Conservation (phyloP, 2,797 vertebrate species). For the Myotis findleyi region DNA sequence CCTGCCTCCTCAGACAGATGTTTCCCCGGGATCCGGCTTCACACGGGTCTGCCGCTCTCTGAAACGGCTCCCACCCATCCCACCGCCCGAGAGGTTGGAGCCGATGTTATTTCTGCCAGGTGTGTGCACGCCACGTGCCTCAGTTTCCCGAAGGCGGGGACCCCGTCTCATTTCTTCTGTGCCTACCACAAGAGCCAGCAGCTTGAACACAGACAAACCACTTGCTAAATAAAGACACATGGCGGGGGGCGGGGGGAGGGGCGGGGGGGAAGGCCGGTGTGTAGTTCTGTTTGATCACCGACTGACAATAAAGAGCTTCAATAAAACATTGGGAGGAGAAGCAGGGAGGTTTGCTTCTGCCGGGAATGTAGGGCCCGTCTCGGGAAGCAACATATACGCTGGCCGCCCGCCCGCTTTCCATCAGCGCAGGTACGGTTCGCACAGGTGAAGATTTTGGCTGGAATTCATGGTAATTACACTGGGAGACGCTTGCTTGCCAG, state of each 20-base stretch:
- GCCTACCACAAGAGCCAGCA: neutral
- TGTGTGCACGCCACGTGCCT: neutral
- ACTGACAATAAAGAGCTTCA: neutral
- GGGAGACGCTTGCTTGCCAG: conserved; percentile 50
- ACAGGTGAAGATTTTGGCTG: neutral
- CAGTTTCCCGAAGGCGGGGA: neutral
- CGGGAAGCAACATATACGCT: neutral
- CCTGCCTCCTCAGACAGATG: neutral
- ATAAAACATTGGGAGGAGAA: too few relatives aligned
- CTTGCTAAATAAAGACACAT: neutral
- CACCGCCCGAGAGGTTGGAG: neutral
- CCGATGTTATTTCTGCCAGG: neutral
- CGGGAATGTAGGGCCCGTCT: neutral
- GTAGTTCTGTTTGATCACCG: neutral
- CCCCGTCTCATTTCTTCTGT: neutral
- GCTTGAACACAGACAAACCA: neutral
- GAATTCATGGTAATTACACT: conserved; percentile 54
- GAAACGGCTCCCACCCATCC: neutral
- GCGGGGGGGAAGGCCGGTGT: accelerated
- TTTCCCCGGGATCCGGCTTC: neutral
- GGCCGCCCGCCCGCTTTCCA: neutral
- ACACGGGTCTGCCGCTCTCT: neutral
- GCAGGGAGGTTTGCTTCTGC: too few relatives aligned
- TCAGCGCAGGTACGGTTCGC: neutral
- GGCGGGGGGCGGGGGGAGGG: too few relatives aligned